Evolutionary conservation across 2,113 vertebrate species (phyloP).

Genomic region (Dasypus novemcinctus): DNA sequence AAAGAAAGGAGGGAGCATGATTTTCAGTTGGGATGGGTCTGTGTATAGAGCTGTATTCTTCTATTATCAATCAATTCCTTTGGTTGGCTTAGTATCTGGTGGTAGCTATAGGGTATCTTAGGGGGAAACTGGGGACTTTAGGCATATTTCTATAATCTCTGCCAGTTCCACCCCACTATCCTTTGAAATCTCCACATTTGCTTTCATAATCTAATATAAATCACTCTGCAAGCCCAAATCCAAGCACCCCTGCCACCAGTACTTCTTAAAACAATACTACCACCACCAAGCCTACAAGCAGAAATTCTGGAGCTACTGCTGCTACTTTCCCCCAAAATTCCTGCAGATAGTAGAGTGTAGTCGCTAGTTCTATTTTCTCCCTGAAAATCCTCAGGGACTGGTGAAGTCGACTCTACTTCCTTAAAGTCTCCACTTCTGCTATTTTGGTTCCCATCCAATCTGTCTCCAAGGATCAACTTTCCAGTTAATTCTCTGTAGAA

Average conservation of each 20-base stretch:
- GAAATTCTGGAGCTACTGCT: not conserved
- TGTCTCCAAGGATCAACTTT: slow-evolving; percentile 39
- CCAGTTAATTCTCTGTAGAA: slow-evolving; percentile 27
- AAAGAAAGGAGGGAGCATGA: not conserved
- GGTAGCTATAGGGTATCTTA: not conserved
- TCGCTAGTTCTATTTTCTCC: slow-evolving; percentile 41
- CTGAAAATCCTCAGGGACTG: not conserved
- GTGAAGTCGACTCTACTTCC: not conserved
- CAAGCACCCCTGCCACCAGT: not conserved
- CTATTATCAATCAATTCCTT: not conserved
- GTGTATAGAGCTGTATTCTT: not conserved
- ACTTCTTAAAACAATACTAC: not conserved
- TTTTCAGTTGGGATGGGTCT: not conserved
- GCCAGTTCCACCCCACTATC: not conserved
- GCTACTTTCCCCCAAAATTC: not conserved
- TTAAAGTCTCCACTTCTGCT: slow-evolving; percentile 21
- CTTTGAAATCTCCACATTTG: not conserved
- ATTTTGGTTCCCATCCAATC: slow-evolving; percentile 39
- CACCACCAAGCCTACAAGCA: not conserved
- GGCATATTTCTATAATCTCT: not conserved
- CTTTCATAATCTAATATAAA: slow-evolving; percentile 22
- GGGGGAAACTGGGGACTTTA: not conserved
- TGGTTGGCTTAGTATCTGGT: not conserved
- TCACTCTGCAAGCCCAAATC: not conserved
- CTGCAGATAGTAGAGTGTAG: not conserved